Evolutionary conservation across 92 coral and sea anemone genomes (phyloP), one percentile per base, ranked within the genome.

Genomic region (Galaxea fascicularis): DNA sequence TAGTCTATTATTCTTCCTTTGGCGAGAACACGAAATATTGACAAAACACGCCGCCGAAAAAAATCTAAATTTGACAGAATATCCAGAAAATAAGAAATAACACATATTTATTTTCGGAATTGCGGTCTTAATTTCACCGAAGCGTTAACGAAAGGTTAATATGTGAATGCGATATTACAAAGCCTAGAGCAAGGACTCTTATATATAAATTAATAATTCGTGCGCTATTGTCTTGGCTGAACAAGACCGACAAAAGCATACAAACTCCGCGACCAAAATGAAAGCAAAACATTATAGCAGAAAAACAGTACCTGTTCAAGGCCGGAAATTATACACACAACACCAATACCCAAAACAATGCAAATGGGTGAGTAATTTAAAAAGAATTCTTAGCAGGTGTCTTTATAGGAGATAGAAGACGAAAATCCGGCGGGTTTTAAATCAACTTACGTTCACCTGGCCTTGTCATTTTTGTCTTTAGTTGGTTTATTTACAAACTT

Each of bases 361-460:
- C 72, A 90, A 88, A 93, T 88, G 85, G 89, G 79, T 66, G 71
- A 79, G 93, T 93, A 93, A 93, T 93, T 93, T 86, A 76, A 89
- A 82, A 68, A 65, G n/a, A 77, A 62, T 68, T 56, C 49, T 4
- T 0, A 69, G 97, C 97, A 93, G 97, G 97, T 93, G 97, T 58
- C 83, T 28, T 18, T n/a, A 77, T 21, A 52, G 44, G 94, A 74
- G 97, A 89, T 91, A 73, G 86, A 44, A 24, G 70, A 28, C 22
- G 30, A 78, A 21, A 82, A 77, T 66, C 82, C 78, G 86, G 71
- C 83, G 77, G 78, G 93, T 83, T 62, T 91, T 91, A 76, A 73
- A 81, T 85, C 78, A 80, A 72, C 80, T 46, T 54, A 41, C 45
- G 31, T 49, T 83, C 94, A 91, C 86, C 94, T 91, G 94, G 84